Base-by-base conservation (phyloP, 2,113 vertebrate species). In the Sciurus niger region DNA sequence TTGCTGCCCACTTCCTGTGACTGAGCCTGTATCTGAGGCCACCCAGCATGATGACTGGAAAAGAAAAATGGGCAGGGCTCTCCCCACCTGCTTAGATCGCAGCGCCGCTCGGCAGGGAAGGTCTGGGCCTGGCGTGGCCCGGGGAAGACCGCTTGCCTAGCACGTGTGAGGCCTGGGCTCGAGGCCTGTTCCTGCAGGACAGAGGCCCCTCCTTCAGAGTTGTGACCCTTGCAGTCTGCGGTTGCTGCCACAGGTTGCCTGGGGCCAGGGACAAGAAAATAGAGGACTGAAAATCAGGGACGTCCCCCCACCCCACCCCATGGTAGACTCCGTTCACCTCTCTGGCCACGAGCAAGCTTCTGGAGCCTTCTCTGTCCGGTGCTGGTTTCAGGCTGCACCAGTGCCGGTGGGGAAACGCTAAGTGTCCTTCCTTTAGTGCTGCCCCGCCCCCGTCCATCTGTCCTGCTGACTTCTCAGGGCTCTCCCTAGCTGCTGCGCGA, bases 251-350 rank as follows among this genome's bases (percentile, higher is more conserved):
- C 8, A 30, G 37, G 37, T 24, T 30, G 60, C 53, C 9, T 24
- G 25, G 40, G 43, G 46, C 22, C 1, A 0, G 7, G 1, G n/a
- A 6, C 24, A 46, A 65, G 40, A 37, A n/a, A 67, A 22, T 1
- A 18, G 89, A 63, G 58, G 77, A 8, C 65, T 82, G 46, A 63
- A 67, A 40, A 43, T 4, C 16, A 2, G 46, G 46, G 22, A 70
- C 32, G 17, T 60, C 76, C 16, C 16, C 2, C 16, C 8, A 25
- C 8, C 43, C 43, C n/a, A 63, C 8, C 18, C 55, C 20, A 6
- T 88, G 14, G 40, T 51, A 51, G 58, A 18, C 24, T 20, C 9
- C 22, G 1, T 60, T 30, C 53, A 16, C 32, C 60, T n/a, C 17
- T 18, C 30, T 37, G 70, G 87, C 25, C 28, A 17, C n/a, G 24